Percentiles rank a stretch among this genome's conserved stretches.
Conservation (phyloP, 1,140 invertebrate genomes). For the Pseudomyrmex concolor region DNA sequence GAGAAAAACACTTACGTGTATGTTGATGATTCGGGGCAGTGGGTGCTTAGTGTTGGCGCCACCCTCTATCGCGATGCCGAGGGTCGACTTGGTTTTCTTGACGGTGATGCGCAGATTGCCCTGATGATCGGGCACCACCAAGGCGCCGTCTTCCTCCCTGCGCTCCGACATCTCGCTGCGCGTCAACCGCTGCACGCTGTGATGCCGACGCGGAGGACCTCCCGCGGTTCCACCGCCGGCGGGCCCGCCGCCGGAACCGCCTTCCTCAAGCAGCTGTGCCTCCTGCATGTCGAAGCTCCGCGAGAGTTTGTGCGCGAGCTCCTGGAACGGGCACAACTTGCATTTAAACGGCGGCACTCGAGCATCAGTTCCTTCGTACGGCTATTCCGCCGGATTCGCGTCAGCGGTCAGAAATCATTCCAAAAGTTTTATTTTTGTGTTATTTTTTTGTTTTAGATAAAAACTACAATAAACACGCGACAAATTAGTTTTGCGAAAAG, state of each 20-base stretch:
- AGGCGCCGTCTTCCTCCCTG: constrained; percentile 87
- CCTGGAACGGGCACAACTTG: constrained; percentile 85
- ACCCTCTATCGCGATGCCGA: constrained; percentile 98
- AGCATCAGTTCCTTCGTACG: not conserved
- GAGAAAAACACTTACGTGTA: constrained; percentile 91
- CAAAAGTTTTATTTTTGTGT: not conserved
- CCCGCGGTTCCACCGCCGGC: constrained; percentile 85
- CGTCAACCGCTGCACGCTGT: constrained; percentile 81
- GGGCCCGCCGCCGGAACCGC: constrained; percentile 86
- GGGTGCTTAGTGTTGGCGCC: constrained; percentile 97
- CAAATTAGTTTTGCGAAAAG: no score
- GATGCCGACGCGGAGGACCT: constrained; percentile 81
- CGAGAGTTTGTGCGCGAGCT: constrained; percentile 93
- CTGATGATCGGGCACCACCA: constrained; percentile 92
- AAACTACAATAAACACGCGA: no score
- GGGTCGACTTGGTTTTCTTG: constrained; percentile 96
- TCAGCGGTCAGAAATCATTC: constrained; percentile 12
- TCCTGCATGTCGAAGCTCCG: constrained; percentile 94
- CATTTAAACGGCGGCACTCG: constrained; percentile 52
- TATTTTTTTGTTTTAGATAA: not conserved
- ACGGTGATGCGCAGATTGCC: constrained; percentile 94
- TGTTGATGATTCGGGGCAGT: constrained; percentile 97
- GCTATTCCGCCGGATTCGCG: constrained; percentile 41
- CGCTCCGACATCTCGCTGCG: constrained; percentile 86
- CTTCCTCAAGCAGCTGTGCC: constrained; percentile 90